These are phyloP conservation scores for Dicyrtomina minuta DNA, from an alignment of 2,888 invertebrate genomes.

Conservation along the genomic window DNA sequence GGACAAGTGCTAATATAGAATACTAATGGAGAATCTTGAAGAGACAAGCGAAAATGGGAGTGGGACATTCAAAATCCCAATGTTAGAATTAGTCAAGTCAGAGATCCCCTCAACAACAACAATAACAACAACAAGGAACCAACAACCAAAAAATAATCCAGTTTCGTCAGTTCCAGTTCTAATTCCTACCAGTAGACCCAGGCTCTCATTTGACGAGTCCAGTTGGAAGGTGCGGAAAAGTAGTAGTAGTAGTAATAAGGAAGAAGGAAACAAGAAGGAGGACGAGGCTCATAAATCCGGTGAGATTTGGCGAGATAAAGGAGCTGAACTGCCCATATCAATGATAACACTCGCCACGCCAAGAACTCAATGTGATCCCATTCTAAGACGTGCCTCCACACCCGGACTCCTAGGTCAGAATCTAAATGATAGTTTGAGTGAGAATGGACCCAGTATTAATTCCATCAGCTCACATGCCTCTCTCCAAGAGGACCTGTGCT, in stretches of 20 bases:
- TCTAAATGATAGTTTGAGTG: not conserved
- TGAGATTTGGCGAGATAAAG: no score
- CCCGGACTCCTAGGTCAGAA: constrained; percentile 9
- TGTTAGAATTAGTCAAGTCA: not conserved
- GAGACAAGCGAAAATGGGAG: no score
- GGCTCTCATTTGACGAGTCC: constrained; percentile 47
- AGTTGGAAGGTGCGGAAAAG: no score
- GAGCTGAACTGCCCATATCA: not conserved
- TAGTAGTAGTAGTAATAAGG: no score
- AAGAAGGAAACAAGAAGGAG: no score
- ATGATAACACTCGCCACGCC: constrained; percentile 1
- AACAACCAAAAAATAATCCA: not conserved
- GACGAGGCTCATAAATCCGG: no score
- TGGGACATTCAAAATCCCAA: no score
- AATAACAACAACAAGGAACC: not conserved
- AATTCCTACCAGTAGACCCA: constrained; percentile 39
- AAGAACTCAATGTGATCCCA: not conserved
- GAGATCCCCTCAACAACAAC: not conserved
- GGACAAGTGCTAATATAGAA: no score
- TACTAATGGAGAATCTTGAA: no score
- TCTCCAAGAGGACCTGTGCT: constrained; percentile 48
- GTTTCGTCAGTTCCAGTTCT: not conserved
- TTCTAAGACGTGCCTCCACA: constrained; percentile 16
- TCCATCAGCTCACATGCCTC: constrained; percentile 46
- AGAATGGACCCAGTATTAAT: constrained; percentile 36